Evolutionary conservation across 2,797 vertebrate genomes (phyloP), one percentile per base, ranked within the genome.

Genomic region (Poecilia picta): DNA sequence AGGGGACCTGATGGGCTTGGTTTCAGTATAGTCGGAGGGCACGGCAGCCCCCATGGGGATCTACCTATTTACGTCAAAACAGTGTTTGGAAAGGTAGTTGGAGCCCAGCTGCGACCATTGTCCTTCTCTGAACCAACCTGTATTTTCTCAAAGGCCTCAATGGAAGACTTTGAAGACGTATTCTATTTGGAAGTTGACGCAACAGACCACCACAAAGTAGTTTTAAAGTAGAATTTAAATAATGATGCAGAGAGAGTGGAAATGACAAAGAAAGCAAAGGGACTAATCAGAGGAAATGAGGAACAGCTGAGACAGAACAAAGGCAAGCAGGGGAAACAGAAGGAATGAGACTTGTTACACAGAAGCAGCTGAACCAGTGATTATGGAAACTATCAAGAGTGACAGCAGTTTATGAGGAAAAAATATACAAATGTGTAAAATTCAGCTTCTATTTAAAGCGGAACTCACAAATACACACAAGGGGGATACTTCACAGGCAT

Each of bases 51-150:
- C 8, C 98, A 99, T 1, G 98, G 98, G 86, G 98, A 99, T 89
- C 88, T 99, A 79, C 98, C 98, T 1, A 99, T 99, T 91, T 99
- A 99, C 76, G 97, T 99, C 23, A 99, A 99, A 94, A 99, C 98
- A 0, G 98, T 99, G 62, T 99, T 99, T 88, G 96, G 96, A 79
- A 99, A 99, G 96, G 98, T 98, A 89, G 80, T 89, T 41, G 11
- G 11, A 6, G 0, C 8, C 49, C 41, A 62, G 33, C 33, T 12
- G 0, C 31, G 18, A 2, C 2, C 1, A 5, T 83, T 36, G 7
- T 11, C 2, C 33, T 77, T 53, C 43, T 25, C 76, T 49, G 1
- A 46, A 10, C 11, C n/a, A 7, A n/a, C 10, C n/a, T 7, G 23
- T 45, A 25, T 70, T 43, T 70, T 15, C 39, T 11, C 13, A 70